Conservation (phyloP, 2,797 vertebrate species). For the Staurois parvus region DNA sequence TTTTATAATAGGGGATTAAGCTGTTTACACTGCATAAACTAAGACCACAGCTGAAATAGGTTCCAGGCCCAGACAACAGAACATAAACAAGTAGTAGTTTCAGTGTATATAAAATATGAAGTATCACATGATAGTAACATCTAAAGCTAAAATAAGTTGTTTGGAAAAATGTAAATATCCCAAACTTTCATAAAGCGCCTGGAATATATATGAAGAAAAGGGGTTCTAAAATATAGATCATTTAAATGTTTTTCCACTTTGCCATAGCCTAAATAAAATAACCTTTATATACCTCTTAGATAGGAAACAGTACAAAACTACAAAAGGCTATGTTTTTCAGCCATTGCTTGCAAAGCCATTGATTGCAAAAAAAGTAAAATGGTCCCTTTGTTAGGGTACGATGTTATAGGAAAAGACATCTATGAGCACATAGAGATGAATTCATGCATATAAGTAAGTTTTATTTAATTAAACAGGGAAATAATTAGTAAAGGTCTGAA, state of each 20-base stretch:
- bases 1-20: neutral
- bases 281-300: neutral
- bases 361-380: neutral
- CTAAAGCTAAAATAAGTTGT: neutral
- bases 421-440: neutral
- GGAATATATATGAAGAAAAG: neutral
- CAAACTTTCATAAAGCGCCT: neutral
- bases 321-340: neutral
- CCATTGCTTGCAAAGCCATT: neutral
- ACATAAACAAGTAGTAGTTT: neutral
- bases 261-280: neutral
- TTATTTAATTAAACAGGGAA: no score
- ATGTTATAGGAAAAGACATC: neutral
- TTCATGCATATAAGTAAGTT: no score
- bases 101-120: neutral
- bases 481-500: no score
- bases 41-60: neutral
- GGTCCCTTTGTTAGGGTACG: neutral
- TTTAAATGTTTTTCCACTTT: neutral
- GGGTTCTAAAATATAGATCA: neutral
- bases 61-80: neutral
- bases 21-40: slow-evolving; percentile 16
- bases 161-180: neutral
- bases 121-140: neutral
- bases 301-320: neutral